Base-by-base conservation (phyloP, 2,888 invertebrate genomes). In the Rambutsinella grinnellia region DNA sequence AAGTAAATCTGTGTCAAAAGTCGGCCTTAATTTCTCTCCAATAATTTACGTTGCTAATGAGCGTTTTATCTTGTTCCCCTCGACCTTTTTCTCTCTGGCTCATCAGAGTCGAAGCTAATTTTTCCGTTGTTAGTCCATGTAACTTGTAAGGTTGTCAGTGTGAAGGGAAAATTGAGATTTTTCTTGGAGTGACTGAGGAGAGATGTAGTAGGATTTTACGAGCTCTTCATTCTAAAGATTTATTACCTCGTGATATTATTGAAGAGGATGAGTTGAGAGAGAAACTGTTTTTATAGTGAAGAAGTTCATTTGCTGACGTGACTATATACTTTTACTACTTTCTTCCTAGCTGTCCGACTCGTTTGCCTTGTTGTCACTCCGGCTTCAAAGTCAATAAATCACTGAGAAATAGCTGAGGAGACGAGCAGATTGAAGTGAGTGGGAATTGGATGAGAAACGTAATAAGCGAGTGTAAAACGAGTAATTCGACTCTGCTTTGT, bases 1-100 rank as follows among this genome's bases (percentile, higher is more conserved):
- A n/a, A n/a, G n/a, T n/a, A 72, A 72, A 68, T 67, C 61, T 67
- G 74, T 74, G 74, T 74, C 67, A 67, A 51, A 72, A 74, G 67
- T 66, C 53, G 56, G 56, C 46, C 57, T 61, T 74, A 61, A 74
- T 74, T 60, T 72, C 66, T n/a, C n/a, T 61, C 44, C 54, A 61
- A 74, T 74, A 60, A 74, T 74, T 72, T 67, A 67, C 47, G 54
- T 28, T 74, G 47, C 61, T 67, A 74, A 74, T 74, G 67, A 74
- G 67, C 28, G 67, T 74, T 74, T 74, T 74, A 74, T 74, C 67
- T 67, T 67, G 62, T 58, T 66, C 44, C 21, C 51, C n/a, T n/a
- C n/a, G n/a, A n/a, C 57, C 57, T 24, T 36, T 46, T 54, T 36
- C 46, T 13, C n/a, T 24, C 54, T 57, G 27, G 10, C 47, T 36